These are phyloP conservation scores for Malurus splendens DNA, from an alignment of 2,797 vertebrate species.

Conservation along the genomic window DNA sequence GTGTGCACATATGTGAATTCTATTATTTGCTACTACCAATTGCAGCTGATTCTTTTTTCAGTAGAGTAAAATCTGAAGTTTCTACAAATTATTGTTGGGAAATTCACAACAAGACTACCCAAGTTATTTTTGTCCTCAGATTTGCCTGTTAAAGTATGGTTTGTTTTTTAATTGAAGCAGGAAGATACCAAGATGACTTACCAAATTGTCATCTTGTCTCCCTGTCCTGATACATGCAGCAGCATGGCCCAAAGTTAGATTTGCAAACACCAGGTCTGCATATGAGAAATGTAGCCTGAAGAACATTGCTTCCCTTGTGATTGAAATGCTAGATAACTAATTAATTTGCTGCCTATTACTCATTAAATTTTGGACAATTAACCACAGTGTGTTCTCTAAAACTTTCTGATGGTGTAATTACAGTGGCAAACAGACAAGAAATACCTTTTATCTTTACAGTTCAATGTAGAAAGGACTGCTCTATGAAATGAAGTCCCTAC, in stretches of 20 bases:
- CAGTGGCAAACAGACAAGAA: not conserved
- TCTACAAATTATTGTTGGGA: not conserved
- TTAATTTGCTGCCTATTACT: conserved; percentile 33
- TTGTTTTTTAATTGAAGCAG: not conserved
- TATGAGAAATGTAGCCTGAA: not conserved
- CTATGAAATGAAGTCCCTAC: not conserved
- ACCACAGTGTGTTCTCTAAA: not conserved
- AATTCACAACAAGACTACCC: not conserved
- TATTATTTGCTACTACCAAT: not conserved
- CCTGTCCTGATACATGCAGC: not conserved
- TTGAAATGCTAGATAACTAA: not conserved
- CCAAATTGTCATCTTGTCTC: not conserved
- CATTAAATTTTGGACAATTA: not conserved
- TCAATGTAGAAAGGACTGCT: not conserved
- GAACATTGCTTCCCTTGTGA: not conserved
- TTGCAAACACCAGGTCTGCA: not conserved
- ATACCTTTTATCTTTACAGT: not conserved
- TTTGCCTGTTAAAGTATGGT: not conserved
- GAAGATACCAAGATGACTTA: not conserved
- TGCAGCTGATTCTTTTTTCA: not conserved
- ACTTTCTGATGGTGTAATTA: not conserved
- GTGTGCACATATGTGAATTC: not conserved
- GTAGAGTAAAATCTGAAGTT: not conserved
- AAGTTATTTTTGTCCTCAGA: not conserved
- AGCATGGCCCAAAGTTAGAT: not conserved